Conservation (phyloP, 2,888 invertebrate genomes). For the Malachius bipustulatus region DNA sequence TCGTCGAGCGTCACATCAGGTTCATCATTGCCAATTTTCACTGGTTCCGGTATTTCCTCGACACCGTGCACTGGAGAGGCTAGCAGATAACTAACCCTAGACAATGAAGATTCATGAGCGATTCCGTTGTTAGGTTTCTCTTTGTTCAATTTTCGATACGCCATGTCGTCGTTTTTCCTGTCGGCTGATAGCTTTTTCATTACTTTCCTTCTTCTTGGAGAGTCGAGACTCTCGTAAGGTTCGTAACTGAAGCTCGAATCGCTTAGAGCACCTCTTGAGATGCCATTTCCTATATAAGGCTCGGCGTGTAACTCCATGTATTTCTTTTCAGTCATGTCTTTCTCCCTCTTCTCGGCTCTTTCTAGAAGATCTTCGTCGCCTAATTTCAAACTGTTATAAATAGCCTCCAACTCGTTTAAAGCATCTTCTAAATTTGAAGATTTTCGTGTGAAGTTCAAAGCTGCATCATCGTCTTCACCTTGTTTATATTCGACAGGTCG, state of each 20-base stretch:
- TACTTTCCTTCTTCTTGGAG: constrained; percentile 27
- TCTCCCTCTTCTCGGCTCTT: constrained; percentile 62
- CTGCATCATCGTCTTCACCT: constrained; percentile 15
- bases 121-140: constrained; percentile 41
- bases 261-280: constrained; percentile 31
- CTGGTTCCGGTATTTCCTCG: constrained; percentile 40
- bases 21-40: constrained; percentile 41
- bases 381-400: constrained; percentile 76
- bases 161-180: constrained; percentile 67
- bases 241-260: constrained; percentile 36
- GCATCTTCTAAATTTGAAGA: constrained; percentile 79
- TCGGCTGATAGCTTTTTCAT: constrained; percentile 44
- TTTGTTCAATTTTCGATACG: constrained; percentile 58
- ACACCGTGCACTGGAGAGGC: constrained; percentile 54
- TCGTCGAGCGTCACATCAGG: constrained; percentile 77
- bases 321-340: constrained; percentile 30
- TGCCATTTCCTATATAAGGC: constrained; percentile 23
- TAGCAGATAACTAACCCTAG: constrained; percentile 54
- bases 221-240: constrained; percentile 30
- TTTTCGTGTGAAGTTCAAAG: constrained; percentile 45
- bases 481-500: not conserved
- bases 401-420: constrained; percentile 79
- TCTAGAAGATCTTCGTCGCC: constrained; percentile 73
- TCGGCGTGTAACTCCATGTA: constrained; percentile 22
- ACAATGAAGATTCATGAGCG: constrained; percentile 38